phyloP scores from a whole-genome alignment of 2,113 vertebrate species.

The Rhinoderma darwinii region DNA sequence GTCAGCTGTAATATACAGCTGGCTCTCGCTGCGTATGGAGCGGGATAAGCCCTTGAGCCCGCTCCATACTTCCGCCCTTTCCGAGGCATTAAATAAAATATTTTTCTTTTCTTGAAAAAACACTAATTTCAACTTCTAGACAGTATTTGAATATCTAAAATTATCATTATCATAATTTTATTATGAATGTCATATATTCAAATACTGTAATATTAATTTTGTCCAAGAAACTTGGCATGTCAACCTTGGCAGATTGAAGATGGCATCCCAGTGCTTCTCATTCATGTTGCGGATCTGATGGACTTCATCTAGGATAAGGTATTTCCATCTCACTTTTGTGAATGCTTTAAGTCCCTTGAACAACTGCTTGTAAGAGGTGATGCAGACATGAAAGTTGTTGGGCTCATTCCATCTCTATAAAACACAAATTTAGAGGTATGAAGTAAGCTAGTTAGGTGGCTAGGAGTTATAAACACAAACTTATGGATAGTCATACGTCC shows the following conservation, averaged over 20 bases:
- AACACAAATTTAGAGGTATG: slow-evolving; percentile 2
- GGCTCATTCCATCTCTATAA: slow-evolving; percentile 82
- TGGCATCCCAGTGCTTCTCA: slow-evolving; percentile 88
- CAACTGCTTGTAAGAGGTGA: slow-evolving; percentile 90
- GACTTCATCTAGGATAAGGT: slow-evolving; percentile 88
- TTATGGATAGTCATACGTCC: not conserved
- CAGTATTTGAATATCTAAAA: not conserved
- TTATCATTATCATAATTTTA: not conserved
- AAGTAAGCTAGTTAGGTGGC: too few species aligned
- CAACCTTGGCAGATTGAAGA: slow-evolving; percentile 86
- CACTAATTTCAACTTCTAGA: not conserved
- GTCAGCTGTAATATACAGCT: too few species aligned
- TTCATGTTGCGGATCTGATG: slow-evolving; percentile 89
- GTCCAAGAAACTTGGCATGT: not conserved
- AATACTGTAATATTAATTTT: not conserved
- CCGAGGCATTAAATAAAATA: too few species aligned
- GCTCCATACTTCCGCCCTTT: too few species aligned
- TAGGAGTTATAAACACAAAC: not conserved
- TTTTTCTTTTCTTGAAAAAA: too few species aligned
- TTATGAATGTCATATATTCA: not conserved
- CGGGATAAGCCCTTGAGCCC: too few species aligned
- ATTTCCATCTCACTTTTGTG: slow-evolving; percentile 83
- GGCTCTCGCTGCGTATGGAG: too few species aligned
- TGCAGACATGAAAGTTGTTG: slow-evolving; percentile 88
- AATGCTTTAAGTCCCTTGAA: slow-evolving; percentile 87